These are phyloP conservation scores for Teleogryllus occipitalis DNA, from an alignment of 1,140 invertebrate species.

Conservation along the genomic window DNA sequence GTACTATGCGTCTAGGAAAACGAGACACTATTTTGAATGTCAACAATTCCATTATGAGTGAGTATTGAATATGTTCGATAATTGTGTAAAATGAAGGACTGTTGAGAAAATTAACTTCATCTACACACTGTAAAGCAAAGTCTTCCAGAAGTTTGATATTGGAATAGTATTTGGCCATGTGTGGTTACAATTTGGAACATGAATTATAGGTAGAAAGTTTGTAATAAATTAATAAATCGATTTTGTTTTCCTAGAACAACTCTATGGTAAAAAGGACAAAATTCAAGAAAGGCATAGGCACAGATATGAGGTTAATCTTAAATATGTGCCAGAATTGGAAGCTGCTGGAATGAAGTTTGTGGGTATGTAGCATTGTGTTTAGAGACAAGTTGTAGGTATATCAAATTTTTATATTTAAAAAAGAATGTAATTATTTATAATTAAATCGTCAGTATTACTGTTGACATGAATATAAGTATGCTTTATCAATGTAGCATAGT, in stretches of 20 bases:
- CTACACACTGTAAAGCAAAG: background rate
- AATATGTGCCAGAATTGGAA: slow-evolving; percentile 71
- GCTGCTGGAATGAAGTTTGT: slow-evolving; percentile 83
- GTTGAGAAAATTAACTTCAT: background rate
- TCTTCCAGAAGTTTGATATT: background rate
- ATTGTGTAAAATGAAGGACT: background rate
- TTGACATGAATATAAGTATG: background rate
- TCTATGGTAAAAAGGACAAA: slow-evolving; percentile 73
- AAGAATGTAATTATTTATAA: background rate
- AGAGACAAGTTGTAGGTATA: background rate
- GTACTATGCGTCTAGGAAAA: slow-evolving; percentile 95
- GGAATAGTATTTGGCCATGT: background rate
- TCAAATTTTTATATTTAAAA: background rate
- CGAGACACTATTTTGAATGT: slow-evolving; percentile 72
- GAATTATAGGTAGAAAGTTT: background rate
- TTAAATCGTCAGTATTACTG: background rate
- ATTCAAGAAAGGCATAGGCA: slow-evolving; percentile 97
- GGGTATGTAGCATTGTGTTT: slow-evolving; percentile 40
- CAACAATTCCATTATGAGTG: slow-evolving; percentile 58
- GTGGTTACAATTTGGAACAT: no score
- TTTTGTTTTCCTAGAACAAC: slow-evolving; percentile 47
- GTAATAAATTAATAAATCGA: background rate
- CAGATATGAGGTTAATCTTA: slow-evolving; percentile 90
- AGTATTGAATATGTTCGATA: slow-evolving; percentile 34
- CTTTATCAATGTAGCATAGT: no score